Conservation (phyloP, 2,888 invertebrate genomes). For the Anarsia innoxiella region DNA sequence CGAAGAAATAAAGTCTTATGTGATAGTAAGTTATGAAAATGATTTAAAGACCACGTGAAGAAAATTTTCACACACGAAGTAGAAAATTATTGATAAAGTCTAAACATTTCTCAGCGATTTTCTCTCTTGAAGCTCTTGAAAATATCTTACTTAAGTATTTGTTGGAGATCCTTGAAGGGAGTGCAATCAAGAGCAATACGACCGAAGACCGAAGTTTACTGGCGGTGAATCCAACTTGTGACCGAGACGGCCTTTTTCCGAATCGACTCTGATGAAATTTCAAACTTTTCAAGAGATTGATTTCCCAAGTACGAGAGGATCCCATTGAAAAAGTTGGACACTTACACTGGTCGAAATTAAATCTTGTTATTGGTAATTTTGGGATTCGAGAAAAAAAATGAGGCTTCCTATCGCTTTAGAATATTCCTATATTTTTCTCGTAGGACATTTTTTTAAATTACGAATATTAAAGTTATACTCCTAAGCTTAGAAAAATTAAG, state of each 20-base stretch:
- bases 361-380: no score
- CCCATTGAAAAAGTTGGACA: slow-evolving; percentile 10
- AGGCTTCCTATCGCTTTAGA: no score
- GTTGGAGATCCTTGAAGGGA: slow-evolving; percentile 45
- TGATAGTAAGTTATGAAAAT: background rate
- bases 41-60: background rate
- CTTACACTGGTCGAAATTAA: background rate
- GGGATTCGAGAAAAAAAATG: no score
- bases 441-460: no score
- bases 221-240: slow-evolving; percentile 42
- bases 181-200: slow-evolving; percentile 59
- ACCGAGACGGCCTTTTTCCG: slow-evolving; percentile 43
- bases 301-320: slow-evolving; percentile 33
- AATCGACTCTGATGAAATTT: slow-evolving; percentile 57
- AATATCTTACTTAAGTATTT: slow-evolving; percentile 38
- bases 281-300: slow-evolving; percentile 48
- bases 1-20: background rate
- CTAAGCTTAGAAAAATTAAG: no score
- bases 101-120: no score
- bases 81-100: no score
- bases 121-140: slow-evolving; percentile 25
- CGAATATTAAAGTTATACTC: no score
- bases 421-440: no score
- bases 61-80: no score
- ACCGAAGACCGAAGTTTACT: slow-evolving; percentile 13